phyloP scores from a whole-genome alignment of 2,888 invertebrate species.

The Pinctada fucata region DNA sequence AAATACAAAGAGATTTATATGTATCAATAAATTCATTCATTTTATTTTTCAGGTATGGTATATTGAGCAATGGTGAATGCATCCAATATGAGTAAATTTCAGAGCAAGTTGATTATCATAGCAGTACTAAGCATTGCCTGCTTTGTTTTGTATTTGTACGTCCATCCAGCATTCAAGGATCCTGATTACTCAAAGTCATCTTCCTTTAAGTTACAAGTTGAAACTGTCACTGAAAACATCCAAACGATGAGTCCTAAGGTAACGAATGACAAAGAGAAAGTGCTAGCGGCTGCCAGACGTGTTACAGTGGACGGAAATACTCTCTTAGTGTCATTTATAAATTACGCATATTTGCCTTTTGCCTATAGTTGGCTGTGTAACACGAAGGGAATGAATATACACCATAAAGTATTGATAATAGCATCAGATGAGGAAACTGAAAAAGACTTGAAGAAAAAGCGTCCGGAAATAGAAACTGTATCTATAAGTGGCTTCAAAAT shows the following conservation, averaged over 20 bases:
- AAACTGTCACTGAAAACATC: neutral
- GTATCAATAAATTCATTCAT: no score
- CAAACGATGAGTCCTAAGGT: neutral
- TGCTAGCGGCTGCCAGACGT: conserved; percentile 43
- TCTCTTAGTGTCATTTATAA: conserved; percentile 59
- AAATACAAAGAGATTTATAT: no score
- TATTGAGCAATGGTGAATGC: no score
- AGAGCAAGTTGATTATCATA: no score
- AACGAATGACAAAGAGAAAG: neutral
- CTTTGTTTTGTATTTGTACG: no score
- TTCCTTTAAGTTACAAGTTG: no score
- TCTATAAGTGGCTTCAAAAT: conserved; percentile 38
- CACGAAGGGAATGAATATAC: conserved; percentile 57
- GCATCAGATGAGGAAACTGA: conserved; percentile 54
- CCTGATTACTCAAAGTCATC: no score
- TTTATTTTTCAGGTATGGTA: no score
- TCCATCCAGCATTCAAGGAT: no score
- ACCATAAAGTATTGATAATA: conserved; percentile 56
- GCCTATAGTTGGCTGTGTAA: conserved; percentile 63
- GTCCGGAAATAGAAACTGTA: conserved; percentile 56
- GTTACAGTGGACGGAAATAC: conserved; percentile 38
- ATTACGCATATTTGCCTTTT: conserved; percentile 60
- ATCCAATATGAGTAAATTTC: no score
- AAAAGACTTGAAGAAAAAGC: conserved; percentile 47
- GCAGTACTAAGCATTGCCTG: no score